Conservation (phyloP, 2,113 vertebrate species). For the Gadus chalcogrammus region DNA sequence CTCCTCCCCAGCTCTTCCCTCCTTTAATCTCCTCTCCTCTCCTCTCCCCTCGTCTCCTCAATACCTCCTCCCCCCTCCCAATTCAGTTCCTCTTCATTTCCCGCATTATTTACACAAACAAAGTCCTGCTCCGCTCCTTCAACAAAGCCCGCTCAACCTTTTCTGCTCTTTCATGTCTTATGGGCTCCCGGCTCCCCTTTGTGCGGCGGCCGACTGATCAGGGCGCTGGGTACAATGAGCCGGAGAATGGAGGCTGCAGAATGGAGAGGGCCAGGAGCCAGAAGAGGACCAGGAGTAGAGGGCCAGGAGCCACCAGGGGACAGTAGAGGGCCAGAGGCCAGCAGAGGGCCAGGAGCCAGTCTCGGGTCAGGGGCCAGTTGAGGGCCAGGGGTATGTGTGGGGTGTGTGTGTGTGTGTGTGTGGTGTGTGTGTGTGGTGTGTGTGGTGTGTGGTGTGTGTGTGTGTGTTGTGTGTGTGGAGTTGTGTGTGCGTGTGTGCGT, state of each 20-base stretch:
- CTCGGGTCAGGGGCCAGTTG: too few relatives aligned
- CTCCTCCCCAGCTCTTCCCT: conserved; percentile 33
- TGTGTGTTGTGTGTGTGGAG: too few relatives aligned
- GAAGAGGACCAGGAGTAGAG: too few relatives aligned
- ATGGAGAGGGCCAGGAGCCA: conserved; percentile 67
- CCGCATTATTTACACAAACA: conserved; percentile 98
- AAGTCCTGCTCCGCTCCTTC: conserved; percentile 97
- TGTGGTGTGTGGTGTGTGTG: too few relatives aligned
- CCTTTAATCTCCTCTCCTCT: neutral
- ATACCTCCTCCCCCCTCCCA: conserved; percentile 75
- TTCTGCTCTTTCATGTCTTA: conserved; percentile 93
- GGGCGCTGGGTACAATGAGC: conserved; percentile 90
- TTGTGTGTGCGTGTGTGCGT: too few relatives aligned
- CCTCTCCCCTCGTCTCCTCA: conserved; percentile 17
- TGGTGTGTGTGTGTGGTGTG: neutral
- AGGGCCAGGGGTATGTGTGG: too few relatives aligned
- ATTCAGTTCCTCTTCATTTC: conserved; percentile 73
- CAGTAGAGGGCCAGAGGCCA: too few relatives aligned
- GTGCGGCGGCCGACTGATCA: conserved; percentile 90
- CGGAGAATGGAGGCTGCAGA: conserved; percentile 73
- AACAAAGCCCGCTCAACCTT: conserved; percentile 98
- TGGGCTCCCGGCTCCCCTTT: conserved; percentile 95
- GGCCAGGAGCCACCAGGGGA: too few relatives aligned
- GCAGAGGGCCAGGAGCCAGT: too few relatives aligned
- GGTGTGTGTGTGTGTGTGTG: neutral